These are phyloP conservation scores for Caenorhabditis panamensis DNA, from an alignment of 2,888 invertebrate species.

Conservation along the genomic window DNA sequence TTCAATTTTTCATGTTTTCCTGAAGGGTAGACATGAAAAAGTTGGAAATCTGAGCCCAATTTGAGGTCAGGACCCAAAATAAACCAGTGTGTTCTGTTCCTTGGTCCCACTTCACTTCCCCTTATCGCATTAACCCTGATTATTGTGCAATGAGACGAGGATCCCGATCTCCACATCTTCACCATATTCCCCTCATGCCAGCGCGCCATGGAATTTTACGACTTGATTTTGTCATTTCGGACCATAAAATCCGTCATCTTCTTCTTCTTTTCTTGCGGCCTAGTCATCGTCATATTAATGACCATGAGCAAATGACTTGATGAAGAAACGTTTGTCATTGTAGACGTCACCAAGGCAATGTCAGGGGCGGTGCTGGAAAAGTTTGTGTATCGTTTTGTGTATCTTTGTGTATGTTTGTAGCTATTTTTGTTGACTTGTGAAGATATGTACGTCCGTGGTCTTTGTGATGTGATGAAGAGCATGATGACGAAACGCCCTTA, in stretches of 20 bases:
- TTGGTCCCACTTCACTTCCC: neutral
- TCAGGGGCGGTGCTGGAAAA: neutral
- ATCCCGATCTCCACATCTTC: neutral
- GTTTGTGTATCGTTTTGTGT: neutral
- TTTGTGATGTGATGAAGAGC: conserved; percentile 36
- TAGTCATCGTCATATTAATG: conserved; percentile 40
- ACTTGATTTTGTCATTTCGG: conserved; percentile 33
- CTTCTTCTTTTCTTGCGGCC: too few relatives aligned
- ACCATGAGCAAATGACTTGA: neutral
- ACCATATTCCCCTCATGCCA: neutral
- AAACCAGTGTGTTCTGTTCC: too few relatives aligned
- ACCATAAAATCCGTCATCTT: conserved; percentile 25
- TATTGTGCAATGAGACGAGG: conserved; percentile 29
- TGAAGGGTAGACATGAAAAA: neutral
- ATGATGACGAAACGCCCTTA: conserved; percentile 52
- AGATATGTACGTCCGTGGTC: conserved; percentile 35
- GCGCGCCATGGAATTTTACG: conserved; percentile 4
- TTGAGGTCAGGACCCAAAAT: too few relatives aligned
- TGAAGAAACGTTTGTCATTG: conserved; percentile 40
- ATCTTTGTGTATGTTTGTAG: neutral
- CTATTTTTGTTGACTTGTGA: conserved; percentile 29
- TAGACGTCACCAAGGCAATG: conserved; percentile 23
- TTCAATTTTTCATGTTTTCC: neutral
- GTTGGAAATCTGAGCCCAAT: neutral
- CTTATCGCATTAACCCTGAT: neutral